Conservation (phyloP, 2,888 invertebrate genomes). For the Eueremaeus valkanovi region DNA sequence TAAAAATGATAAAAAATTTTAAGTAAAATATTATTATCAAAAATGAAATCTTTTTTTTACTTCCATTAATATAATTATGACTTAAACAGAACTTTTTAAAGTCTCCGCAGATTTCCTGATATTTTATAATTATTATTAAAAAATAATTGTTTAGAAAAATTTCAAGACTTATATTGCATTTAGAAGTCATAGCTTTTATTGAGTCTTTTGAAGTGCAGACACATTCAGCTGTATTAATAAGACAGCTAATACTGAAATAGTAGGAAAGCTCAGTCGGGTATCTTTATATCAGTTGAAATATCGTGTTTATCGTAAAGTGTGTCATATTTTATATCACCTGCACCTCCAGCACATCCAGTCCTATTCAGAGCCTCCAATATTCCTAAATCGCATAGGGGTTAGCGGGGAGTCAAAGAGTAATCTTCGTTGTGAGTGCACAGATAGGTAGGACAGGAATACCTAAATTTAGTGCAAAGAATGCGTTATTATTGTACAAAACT, state of each 20-base stretch:
- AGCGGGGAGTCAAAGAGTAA: not conserved
- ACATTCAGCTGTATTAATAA: not conserved
- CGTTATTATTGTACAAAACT: conserved; percentile 9
- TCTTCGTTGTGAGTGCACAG: no score
- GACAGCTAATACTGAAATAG: conserved; percentile 3
- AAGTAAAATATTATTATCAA: not conserved
- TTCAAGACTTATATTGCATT: not conserved
- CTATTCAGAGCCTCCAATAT: conserved; percentile 5
- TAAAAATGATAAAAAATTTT: not conserved
- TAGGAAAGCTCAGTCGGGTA: not conserved
- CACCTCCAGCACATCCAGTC: not conserved
- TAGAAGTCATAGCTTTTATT: not conserved
- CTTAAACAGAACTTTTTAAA: not conserved
- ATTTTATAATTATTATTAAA: not conserved
- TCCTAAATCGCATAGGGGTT: not conserved
- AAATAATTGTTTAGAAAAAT: not conserved
- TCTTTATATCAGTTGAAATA: conserved; percentile 15
- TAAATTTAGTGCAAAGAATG: conserved; percentile 1
- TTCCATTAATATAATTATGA: not conserved
- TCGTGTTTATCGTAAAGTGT: conserved; percentile 14
- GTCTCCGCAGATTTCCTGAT: not conserved
- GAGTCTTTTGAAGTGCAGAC: not conserved
- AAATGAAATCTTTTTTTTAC: not conserved
- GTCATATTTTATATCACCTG: conserved; percentile 27
- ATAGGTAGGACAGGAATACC: not conserved